Conservation (phyloP, 2,888 invertebrate genomes). For the Pterostichus madidus region DNA sequence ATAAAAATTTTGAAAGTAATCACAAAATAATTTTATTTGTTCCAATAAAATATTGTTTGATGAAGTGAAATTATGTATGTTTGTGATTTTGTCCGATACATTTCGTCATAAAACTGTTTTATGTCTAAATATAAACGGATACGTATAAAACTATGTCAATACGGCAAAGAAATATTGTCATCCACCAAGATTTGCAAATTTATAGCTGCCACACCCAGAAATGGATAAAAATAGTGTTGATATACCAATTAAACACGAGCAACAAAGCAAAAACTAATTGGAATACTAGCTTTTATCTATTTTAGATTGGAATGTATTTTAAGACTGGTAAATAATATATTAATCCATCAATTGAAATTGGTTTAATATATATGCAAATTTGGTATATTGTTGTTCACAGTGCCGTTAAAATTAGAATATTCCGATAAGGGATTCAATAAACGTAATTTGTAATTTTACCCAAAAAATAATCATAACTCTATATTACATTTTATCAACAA, state of each 20-base stretch:
- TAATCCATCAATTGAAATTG: slow-evolving; percentile 29
- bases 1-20: no score
- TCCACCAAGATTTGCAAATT: background rate
- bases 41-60: no score
- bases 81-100: no score
- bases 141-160: no score
- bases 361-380: slow-evolving; percentile 50
- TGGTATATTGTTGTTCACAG: slow-evolving; percentile 4
- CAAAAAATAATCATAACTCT: background rate
- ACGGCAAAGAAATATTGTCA: no score
- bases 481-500: background rate
- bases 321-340: slow-evolving; percentile 11
- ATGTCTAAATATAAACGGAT: no score
- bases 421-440: background rate
- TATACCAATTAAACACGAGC: no score
- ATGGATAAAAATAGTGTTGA: background rate
- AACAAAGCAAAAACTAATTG: background rate
- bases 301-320: slow-evolving; percentile 5
- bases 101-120: no score
- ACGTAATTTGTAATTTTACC: background rate
- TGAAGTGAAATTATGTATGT: no score
- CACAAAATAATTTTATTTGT: no score
- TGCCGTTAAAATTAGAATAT: slow-evolving; percentile 22
- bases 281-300: slow-evolving; percentile 2
- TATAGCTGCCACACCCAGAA: background rate